Base-by-base conservation (phyloP, 2,797 vertebrate genomes). In the Clamator glandarius region DNA sequence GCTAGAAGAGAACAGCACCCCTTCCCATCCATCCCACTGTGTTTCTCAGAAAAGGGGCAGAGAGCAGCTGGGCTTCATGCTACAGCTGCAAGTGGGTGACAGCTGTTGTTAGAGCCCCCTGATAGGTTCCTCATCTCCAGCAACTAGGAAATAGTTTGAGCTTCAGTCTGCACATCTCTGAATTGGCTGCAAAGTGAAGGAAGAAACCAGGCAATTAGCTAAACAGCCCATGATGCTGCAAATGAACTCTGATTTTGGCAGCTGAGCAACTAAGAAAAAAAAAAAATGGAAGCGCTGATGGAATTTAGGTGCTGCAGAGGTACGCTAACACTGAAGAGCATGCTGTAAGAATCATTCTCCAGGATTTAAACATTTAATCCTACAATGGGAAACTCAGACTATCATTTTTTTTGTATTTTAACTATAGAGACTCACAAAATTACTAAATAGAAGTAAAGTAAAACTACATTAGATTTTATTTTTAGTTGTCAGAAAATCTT, bases 401-500 rank as follows among this genome's bases (percentile, higher is more conserved):
- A 77, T 52, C 5, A 0, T 33, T 36, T 24, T 86, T 76, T 59
- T 70, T n/a, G 8, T 58, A 7, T 80, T 93, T 94, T 70, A 62
- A 62, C 19, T 57, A 67, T 24, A 72, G 75, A 87, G 91, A 67
- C 54, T 76, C 52, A 78, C 36, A 86, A 80, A 95, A 92, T 69
- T 73, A 67, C 46, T 67, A 57, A 24, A 55, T 84, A 75, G 28
- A 90, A 92, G 35, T 77, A 79, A 96, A 94, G 67, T 57, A 79
- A 87, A 44, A 54, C 21, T 61, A 73, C 62, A 82, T 84, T 72
- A 64, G 59, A 88, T 84, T 95, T 93, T 93, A 51, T 17, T 92
- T 91, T 90, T 44, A 36, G 62, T 89, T 95, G 96, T 92, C 96
- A 96, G 95, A 95, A 97, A 97, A 97, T 97, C 96, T 79, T 97